A percentile compares a stretch with the other conserved stretches of the same genome.
Evolutionary conservation across 2,888 invertebrate genomes (phyloP).

Genomic region (Subacronicta megacephala): DNA sequence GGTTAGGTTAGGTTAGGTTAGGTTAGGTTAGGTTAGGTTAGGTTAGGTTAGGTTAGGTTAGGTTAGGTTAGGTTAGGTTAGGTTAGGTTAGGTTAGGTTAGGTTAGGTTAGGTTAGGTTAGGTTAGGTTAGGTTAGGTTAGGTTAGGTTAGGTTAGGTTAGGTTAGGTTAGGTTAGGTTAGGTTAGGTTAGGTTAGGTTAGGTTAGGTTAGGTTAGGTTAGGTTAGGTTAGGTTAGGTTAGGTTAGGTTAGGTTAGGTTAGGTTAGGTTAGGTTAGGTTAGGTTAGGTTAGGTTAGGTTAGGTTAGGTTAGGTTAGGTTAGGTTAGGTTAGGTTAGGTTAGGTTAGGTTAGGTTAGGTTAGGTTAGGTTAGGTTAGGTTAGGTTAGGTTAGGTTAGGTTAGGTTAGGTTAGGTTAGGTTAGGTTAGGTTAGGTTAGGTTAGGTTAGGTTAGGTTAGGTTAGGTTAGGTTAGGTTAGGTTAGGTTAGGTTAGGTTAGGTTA

Average conservation of each 20-base stretch:
- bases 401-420: slow-evolving; percentile 39
- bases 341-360: slow-evolving; percentile 34
- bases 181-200: slow-evolving; percentile 14
- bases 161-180: slow-evolving; percentile 10
- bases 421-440: slow-evolving; percentile 42
- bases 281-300: slow-evolving; percentile 50
- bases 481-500: slow-evolving; percentile 35
- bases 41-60: too few species aligned
- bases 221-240: slow-evolving; percentile 12
- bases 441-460: slow-evolving; percentile 41
- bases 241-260: slow-evolving; percentile 17
- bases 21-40: too few species aligned
- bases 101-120: too few species aligned
- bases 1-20: too few species aligned
- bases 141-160: slow-evolving; percentile 13
- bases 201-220: slow-evolving; percentile 15
- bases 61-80: too few species aligned
- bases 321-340: slow-evolving; percentile 45
- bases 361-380: slow-evolving; percentile 44
- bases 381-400: slow-evolving; percentile 42
- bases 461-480: slow-evolving; percentile 46
- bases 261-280: slow-evolving; percentile 44
- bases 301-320: slow-evolving; percentile 28
- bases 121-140: too few species aligned
- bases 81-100: too few species aligned